Base-by-base conservation (phyloP, 2,888 invertebrate species). In the Leptinotarsa rubiginosa region DNA sequence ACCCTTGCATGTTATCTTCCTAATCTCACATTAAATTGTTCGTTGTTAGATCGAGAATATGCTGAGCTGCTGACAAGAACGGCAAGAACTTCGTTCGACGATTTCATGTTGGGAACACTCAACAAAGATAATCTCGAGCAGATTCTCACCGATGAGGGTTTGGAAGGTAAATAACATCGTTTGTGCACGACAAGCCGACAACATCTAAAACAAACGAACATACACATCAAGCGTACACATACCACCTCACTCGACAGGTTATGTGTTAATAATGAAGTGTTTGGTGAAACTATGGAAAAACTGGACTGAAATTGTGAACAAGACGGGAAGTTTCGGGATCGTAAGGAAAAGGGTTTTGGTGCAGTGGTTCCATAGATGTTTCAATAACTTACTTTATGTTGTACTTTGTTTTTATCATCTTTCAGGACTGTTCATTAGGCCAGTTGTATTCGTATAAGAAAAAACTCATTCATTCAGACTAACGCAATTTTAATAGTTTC, bases 31-130 rank as follows among this genome's bases (percentile, higher is more conserved):
- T 72, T 62, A 10, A 31, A 47, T 64, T 72, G 70, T 31, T 75
- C 72, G 75, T 71, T 82, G 79, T 74, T 85, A 85, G 85, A 86
- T 81, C 81, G 82, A 82, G 82, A 81, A 77, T 84, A 83, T 76
- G 78, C 79, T 64, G 80, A 81, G 77, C 79, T 83, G 78, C 79
- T 83, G 82, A 70, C 78, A 47, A 79, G 77, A 79, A 80, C 84
- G 65, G 80, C 84, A 67, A 83, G 83, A 80, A 69, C 85, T 64
- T 85, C 85, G 71, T 81, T 85, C 77, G 86, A 85, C 74, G 84
- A 84, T 81, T 84, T 81, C 77, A 62, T 80, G 49, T 80, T 83
- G 78, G 76, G 76, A 62, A 71, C 78, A 65, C 74, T 82, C 80
- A 81, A 77, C 72, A 74, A 74, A 79, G 82, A 82, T 75, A 81